Conservation (phyloP, 2,113 vertebrate genomes). For the Polypterus bichir region DNA sequence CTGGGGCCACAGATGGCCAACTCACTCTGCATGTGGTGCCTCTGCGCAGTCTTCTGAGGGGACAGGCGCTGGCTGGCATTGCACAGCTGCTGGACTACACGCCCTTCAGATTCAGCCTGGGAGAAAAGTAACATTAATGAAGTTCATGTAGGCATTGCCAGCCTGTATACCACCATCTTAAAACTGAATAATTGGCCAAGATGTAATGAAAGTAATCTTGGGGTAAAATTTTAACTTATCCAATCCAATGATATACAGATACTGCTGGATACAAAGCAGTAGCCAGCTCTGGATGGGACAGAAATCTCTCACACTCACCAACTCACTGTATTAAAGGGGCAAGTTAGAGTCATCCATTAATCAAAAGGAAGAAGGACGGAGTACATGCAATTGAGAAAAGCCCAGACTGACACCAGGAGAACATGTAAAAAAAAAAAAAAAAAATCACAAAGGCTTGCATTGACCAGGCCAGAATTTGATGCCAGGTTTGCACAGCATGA, state of each 20-base stretch:
- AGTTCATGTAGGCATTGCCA: accelerated
- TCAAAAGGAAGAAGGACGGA: too few relatives aligned
- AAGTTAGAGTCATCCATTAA: too few relatives aligned
- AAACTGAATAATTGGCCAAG: neutral
- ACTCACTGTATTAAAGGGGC: too few relatives aligned
- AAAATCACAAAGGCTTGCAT: too few relatives aligned
- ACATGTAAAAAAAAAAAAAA: too few relatives aligned
- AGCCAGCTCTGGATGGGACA: neutral
- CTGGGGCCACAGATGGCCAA: slow-evolving; percentile 27
- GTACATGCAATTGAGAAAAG: too few relatives aligned
- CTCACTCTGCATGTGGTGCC: slow-evolving; percentile 26
- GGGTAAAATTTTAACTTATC: neutral
- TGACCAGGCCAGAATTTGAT: too few relatives aligned
- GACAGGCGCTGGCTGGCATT: slow-evolving; percentile 10
- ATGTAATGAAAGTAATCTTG: too few relatives aligned
- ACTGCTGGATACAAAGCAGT: neutral
- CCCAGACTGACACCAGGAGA: too few relatives aligned
- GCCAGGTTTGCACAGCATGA: too few relatives aligned
- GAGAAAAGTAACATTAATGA: accelerated
- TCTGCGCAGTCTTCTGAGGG: slow-evolving; percentile 31
- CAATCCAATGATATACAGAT: neutral
- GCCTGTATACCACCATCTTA: neutral
- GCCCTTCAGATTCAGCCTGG: slow-evolving; percentile 44
- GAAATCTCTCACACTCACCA: neutral
- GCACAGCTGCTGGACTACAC: slow-evolving; percentile 22